phyloP scores from a whole-genome alignment of 2,113 vertebrate species.

The Hypanus sabinus region DNA sequence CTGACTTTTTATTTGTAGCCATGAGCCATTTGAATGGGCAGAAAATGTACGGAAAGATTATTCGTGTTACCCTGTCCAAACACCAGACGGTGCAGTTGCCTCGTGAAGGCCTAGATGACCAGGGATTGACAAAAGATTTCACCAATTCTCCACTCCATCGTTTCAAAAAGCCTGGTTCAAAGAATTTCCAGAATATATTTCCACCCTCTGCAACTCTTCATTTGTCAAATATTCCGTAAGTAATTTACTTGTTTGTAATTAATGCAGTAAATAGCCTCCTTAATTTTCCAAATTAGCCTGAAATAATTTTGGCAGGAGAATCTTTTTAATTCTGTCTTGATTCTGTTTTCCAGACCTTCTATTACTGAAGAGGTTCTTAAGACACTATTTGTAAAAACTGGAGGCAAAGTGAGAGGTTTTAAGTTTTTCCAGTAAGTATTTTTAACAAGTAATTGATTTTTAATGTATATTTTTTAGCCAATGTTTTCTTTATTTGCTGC shows the following conservation, averaged over 20 bases:
- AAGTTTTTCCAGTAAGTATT: constrained; percentile 95
- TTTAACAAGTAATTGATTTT: constrained; percentile 40
- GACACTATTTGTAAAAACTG: constrained; percentile 86
- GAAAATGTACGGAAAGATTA: constrained; percentile 96
- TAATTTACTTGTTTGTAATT: constrained; percentile 42
- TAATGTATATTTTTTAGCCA: constrained; percentile 13
- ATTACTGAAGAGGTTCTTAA: constrained; percentile 87
- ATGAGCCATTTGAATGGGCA: constrained; percentile 98
- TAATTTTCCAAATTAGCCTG: not conserved
- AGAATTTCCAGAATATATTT: constrained; percentile 97
- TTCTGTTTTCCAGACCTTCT: constrained; percentile 67
- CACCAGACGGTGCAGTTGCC: constrained; percentile 93
- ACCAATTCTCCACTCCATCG: constrained; percentile 93
- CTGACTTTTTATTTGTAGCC: constrained; percentile 55
- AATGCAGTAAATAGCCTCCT: not conserved
- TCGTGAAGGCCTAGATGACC: constrained; percentile 89
- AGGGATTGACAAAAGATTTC: constrained; percentile 93
- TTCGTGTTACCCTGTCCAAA: constrained; percentile 89
- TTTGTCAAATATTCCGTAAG: constrained; percentile 95
- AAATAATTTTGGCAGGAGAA: not conserved
- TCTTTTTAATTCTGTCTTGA: constrained; percentile 34
- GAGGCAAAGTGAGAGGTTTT: constrained; percentile 93
- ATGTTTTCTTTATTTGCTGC: constrained; percentile 41
- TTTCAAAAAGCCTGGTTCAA: constrained; percentile 93
- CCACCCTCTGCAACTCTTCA: constrained; percentile 93